phyloP scores from a whole-genome alignment of 2,113 vertebrate genomes.

The Tupaia tana region DNA sequence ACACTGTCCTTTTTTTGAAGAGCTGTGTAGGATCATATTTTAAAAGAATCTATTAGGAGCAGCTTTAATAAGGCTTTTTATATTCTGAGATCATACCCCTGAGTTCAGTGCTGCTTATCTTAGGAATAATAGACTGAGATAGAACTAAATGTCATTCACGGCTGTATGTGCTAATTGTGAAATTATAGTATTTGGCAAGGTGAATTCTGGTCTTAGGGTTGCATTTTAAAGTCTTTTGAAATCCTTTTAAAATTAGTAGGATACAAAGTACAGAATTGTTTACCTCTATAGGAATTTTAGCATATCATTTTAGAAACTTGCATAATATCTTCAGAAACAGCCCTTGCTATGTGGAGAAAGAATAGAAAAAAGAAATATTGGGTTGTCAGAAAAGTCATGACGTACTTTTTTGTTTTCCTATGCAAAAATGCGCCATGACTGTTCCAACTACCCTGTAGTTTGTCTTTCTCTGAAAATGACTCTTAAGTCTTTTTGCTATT shows the following conservation, averaged over 20 bases:
- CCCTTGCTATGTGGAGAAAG: background rate
- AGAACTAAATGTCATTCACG: conserved; percentile 64
- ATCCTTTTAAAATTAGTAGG: conserved; percentile 41
- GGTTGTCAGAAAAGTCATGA: too few relatives aligned
- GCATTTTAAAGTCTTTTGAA: conserved; percentile 36
- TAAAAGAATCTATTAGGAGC: conserved; percentile 81
- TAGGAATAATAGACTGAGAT: conserved; percentile 42
- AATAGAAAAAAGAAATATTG: background rate
- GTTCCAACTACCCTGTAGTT: background rate
- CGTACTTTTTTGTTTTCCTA: too few relatives aligned
- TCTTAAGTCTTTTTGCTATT: background rate
- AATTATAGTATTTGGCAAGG: conserved; percentile 59
- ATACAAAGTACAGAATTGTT: background rate
- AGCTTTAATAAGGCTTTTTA: conserved; percentile 78
- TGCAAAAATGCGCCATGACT: too few relatives aligned
- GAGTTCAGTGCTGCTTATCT: conserved; percentile 72
- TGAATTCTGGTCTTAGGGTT: conserved; percentile 44
- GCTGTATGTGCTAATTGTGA: conserved; percentile 54
- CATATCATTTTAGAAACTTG: conserved; percentile 42
- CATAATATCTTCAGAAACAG: background rate
- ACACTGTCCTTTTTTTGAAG: conserved; percentile 76
- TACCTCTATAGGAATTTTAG: background rate
- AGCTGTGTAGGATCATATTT: conserved; percentile 77
- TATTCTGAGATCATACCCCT: conserved; percentile 76
- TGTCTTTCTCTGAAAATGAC: conserved; percentile 11